Evolutionary conservation across 2,888 invertebrate genomes (phyloP), one percentile per base, ranked within the genome.

Genomic region (Steromphala cineraria): DNA sequence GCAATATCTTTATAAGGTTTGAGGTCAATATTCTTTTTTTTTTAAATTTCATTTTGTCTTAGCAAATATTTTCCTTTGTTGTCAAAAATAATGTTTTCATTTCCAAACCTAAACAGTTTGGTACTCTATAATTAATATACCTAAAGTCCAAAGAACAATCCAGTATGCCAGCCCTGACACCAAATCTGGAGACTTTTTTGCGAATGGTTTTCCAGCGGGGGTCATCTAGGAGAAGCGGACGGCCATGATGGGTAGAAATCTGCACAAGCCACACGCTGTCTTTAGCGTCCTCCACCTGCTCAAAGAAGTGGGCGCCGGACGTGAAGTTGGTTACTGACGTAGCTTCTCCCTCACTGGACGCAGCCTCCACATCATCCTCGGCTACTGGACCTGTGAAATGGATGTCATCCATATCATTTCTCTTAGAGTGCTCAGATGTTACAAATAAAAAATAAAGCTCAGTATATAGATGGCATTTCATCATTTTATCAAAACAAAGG

Each of bases 231-330:
- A 52, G 75, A 28, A 55, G 19, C 15, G 67, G 56, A 17, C 40
- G 62, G 7, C 78, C 71, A 46, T 84, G 83, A 80, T 89, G 53
- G 80, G 92, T 90, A 19, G 93, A 87, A 1, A 94, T 94, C 87
- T 94, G 94, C 1, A 95, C 94, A 55, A 95, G 88, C 95, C 95
- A 95, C 13, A 94, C 94, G 85, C 94, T 94, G 89, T 95, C 95
- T 88, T 94, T 94, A 28, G 94, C 94, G 87, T 95, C 94, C 86
- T 95, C 94, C 7, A 95, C 94, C 89, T 94, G 92, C 84, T 94
- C 93, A 81, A 93, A 93, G 87, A 94, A 94, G 85, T 94, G 93
- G 55, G 90, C 87, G 24, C 93, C 93, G 81, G 93, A 91, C 2
- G 92, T 93, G 85, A 93, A 94, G 85, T 92, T 92, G 13, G 92